Base-by-base conservation (phyloP, 2,888 invertebrate species). In the Mesorhabditis spiculigera region DNA sequence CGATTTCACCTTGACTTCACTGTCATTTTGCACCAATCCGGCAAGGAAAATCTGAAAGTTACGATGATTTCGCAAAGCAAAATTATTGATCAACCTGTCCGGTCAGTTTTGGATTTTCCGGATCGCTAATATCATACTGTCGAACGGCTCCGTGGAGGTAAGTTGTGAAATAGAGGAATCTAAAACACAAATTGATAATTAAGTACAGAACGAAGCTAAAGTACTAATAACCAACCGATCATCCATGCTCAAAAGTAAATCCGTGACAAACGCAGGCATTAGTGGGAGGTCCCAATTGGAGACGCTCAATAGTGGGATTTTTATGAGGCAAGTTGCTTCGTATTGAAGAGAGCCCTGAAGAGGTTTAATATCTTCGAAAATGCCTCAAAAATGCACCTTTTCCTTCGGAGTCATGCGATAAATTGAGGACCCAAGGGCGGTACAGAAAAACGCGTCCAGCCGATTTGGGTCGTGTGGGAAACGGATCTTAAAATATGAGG, bases 101-200 rank as follows among this genome's bases (percentile, higher is more conserved):
- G 73, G 87, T 87, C 16, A 96, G 88, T 86, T 91, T 92, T 0
- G 95, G 95, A 67, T 92, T 88, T 50, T 89, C 88, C 0, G 91
- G 91, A 85, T 95, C 91, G 0, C 91, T 90, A 72, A 98, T 91
- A 86, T 97, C 94, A 86, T 97, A 97, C 85, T 97, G 97, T 65
- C 95, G 90, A 5, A 98, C 90, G 86, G 97, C 96, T 16, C 90
- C 96, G 82, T 95, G 95, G 0, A 93, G 86, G 94, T 95, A 97
- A 71, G 92, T 92, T 73, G 87, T 87, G 66, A 93, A 89, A 87
- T 95, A 97, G 16, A 97, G 87, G 86, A 28, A 28, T n/a, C n/a
- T n/a, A n/a, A n/a, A n/a, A n/a, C n/a, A n/a, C n/a, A n/a, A n/a
- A n/a, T n/a, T n/a, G n/a, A n/a, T n/a, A n/a, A n/a, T n/a, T n/a